Evolutionary conservation across 2,113 vertebrate species (phyloP).

Genomic region (Anser cygnoides): DNA sequence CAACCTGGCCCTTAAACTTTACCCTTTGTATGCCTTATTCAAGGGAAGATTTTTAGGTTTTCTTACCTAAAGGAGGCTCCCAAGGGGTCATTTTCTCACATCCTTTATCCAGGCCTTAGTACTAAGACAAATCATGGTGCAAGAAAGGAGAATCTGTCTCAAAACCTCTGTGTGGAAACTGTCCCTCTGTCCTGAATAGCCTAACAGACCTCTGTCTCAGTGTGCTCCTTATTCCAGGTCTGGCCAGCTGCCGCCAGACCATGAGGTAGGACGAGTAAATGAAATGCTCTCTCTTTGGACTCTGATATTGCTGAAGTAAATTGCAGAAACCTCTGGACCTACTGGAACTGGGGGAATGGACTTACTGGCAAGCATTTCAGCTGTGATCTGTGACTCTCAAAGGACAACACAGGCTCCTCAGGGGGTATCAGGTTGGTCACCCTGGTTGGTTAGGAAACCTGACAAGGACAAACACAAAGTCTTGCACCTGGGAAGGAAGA

Average conservation of each 20-base stretch:
- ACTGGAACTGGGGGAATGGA: background rate
- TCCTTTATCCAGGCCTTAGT: background rate
- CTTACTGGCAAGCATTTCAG: background rate
- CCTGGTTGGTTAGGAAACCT: background rate
- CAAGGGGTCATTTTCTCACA: background rate
- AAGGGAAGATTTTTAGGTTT: background rate
- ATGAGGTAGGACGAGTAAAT: background rate
- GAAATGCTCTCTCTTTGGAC: background rate
- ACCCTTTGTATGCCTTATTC: background rate
- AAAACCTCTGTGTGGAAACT: background rate
- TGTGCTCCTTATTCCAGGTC: accelerated
- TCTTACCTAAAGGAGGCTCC: background rate
- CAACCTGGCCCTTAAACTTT: background rate
- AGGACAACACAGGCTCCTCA: background rate
- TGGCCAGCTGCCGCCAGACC: background rate
- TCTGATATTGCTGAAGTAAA: background rate
- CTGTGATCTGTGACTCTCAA: background rate
- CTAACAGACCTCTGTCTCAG: background rate
- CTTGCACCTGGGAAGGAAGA: background rate
- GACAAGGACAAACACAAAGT: background rate
- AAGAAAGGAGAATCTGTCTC: background rate
- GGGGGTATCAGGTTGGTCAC: background rate
- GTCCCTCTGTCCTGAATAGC: background rate
- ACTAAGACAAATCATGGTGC: background rate
- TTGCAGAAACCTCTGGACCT: background rate